These are phyloP conservation scores for Scelioninae gen. 1 DNA, from an alignment of 2,888 invertebrate genomes.

Conservation along the genomic window DNA sequence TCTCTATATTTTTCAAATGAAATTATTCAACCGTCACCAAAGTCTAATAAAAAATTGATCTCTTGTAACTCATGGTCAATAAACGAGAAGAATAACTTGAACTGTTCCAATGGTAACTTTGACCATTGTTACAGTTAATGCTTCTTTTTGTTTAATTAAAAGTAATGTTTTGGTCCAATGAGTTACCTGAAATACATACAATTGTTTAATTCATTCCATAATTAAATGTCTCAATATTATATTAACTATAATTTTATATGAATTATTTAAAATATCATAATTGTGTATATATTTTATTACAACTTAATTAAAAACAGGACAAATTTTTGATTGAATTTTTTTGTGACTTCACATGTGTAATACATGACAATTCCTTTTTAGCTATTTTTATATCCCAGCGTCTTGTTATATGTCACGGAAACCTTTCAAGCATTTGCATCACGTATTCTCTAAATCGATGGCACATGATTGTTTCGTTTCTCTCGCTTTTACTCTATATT, in stretches of 20 bases:
- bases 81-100: background rate
- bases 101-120: slow-evolving; percentile 1
- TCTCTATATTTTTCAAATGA: too few relatives aligned
- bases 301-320: background rate
- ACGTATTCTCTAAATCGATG: slow-evolving; percentile 52
- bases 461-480: slow-evolving; percentile 44
- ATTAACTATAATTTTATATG: background rate
- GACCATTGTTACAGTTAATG: background rate
- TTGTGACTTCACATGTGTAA: background rate
- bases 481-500: slow-evolving; percentile 38
- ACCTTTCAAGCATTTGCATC: slow-evolving; percentile 63
- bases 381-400: slow-evolving; percentile 50
- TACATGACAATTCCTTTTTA: slow-evolving; percentile 25
- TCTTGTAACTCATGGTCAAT: background rate
- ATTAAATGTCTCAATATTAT: background rate
- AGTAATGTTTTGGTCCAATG: background rate
- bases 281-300: background rate
- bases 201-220: background rate
- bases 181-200: background rate
- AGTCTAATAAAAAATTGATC: background rate
- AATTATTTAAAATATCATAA: background rate
- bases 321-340: background rate
- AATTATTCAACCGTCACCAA: background rate
- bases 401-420: slow-evolving; percentile 53
- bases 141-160: background rate